These are phyloP conservation scores for Heteromyza rotundicornis DNA, from an alignment of 2,888 invertebrate genomes.

Conservation along the genomic window DNA sequence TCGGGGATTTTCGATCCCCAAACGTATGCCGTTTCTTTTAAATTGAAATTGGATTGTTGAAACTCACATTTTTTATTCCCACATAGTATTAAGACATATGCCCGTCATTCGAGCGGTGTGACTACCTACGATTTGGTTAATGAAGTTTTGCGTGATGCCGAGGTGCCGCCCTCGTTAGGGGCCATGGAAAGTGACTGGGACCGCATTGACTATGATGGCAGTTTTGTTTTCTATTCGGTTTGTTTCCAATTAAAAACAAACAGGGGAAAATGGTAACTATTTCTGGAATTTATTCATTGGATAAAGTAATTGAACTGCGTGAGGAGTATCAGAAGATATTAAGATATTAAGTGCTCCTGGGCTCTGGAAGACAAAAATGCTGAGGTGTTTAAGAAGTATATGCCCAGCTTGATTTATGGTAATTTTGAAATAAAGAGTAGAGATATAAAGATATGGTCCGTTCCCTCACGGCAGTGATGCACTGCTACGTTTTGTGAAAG, in stretches of 20 bases:
- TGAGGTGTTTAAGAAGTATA: conserved; percentile 48
- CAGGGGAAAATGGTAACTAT: not conserved
- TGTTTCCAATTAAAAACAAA: not conserved
- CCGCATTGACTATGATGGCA: conserved; percentile 59
- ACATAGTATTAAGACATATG: conserved; percentile 59
- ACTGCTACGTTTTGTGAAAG: no score
- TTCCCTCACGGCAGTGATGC: no score
- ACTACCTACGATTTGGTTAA: conserved; percentile 60
- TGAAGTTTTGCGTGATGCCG: conserved; percentile 59
- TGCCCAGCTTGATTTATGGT: conserved; percentile 53
- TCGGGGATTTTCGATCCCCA: no score
- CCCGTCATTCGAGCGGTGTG: conserved; percentile 58
- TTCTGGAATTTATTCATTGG: conserved; percentile 35
- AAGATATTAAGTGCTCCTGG: no score
- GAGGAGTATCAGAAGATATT: conserved; percentile 60
- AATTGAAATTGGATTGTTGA: no score
- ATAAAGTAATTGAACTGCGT: conserved; percentile 57
- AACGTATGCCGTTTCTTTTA: no score
- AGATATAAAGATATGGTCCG: no score
- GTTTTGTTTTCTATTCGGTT: conserved; percentile 55
- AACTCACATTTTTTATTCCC: conserved; percentile 9
- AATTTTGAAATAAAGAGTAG: no score
- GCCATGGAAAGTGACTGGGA: conserved; percentile 60
- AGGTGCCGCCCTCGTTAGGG: conserved; percentile 59
- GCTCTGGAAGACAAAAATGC: conserved; percentile 51